A percentile compares a stretch with the other conserved stretches of the same genome.
phyloP scores from a whole-genome alignment of 1,140 invertebrate genomes.

The Drosophila nebulosa region DNA sequence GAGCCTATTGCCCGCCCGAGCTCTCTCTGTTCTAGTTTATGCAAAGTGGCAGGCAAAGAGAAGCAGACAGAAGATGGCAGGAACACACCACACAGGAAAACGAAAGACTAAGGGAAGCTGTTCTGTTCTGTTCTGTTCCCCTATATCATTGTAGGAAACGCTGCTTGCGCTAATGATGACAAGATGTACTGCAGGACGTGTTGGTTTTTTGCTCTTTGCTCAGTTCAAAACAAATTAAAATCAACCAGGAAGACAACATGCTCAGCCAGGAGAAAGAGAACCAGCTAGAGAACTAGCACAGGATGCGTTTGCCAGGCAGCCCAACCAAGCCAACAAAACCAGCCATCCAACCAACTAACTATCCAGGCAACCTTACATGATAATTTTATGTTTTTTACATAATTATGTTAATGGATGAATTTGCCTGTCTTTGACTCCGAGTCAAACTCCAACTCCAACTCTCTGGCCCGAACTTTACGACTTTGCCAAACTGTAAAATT shows the following conservation, averaged over 20 bases:
- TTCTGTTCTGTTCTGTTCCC: slow-evolving; percentile 4
- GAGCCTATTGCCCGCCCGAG: not conserved
- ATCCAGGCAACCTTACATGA: slow-evolving; percentile 53
- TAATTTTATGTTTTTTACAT: slow-evolving; percentile 72
- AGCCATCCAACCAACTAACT: not conserved
- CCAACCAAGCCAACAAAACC: not conserved
- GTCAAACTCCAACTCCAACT: not conserved
- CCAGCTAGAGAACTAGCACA: slow-evolving; percentile 20
- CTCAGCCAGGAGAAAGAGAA: not conserved
- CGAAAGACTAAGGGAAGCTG: slow-evolving; percentile 9
- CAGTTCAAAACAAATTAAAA: slow-evolving; percentile 77
- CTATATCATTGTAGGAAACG: slow-evolving; percentile 60
- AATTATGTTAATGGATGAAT: slow-evolving; percentile 77
- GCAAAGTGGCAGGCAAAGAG: slow-evolving; percentile 41
- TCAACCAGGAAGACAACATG: slow-evolving; percentile 49
- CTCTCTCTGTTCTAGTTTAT: slow-evolving; percentile 33
- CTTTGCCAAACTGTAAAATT: slow-evolving; percentile 64
- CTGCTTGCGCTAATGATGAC: slow-evolving; percentile 67
- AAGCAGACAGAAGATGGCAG: not conserved
- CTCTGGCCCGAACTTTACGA: slow-evolving; percentile 32
- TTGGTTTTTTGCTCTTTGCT: slow-evolving; percentile 68
- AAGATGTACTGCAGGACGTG: slow-evolving; percentile 75
- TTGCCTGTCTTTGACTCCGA: slow-evolving; percentile 28
- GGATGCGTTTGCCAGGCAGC: slow-evolving; percentile 25
- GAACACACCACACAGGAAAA: not conserved